Conservation (phyloP, 2,888 invertebrate species). For the Epiblema foenella region DNA sequence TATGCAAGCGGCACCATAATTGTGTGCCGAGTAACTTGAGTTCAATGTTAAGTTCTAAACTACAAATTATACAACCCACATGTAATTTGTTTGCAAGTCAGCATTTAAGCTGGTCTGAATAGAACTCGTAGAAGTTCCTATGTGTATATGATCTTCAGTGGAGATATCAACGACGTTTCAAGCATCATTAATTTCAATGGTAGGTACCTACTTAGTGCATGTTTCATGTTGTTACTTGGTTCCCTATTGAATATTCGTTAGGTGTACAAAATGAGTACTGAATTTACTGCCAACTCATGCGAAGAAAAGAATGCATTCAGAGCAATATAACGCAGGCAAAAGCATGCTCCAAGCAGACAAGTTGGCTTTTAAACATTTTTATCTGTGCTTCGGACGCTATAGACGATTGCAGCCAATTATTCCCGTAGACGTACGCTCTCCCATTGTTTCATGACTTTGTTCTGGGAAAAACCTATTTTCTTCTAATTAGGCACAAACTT, state of each 20-base stretch:
- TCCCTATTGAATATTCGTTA: not conserved
- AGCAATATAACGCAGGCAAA: conserved; percentile 30
- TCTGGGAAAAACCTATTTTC: conserved; percentile 28
- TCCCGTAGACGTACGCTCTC: conserved; percentile 31
- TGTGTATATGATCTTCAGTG: not conserved
- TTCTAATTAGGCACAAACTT: conserved; percentile 28
- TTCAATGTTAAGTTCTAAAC: conserved; percentile 40
- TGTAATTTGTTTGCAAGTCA: conserved; percentile 34
- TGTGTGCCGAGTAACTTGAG: conserved; percentile 30
- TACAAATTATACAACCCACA: conserved; percentile 38
- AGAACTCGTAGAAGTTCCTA: not conserved
- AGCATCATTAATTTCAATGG: not conserved
- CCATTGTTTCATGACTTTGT: conserved; percentile 38
- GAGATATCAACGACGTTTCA: not conserved
- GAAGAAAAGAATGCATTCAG: conserved; percentile 34
- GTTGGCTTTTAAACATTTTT: conserved; percentile 44
- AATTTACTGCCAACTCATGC: conserved; percentile 23
- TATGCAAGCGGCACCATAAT: conserved; percentile 33
- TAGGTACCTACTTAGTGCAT: not conserved
- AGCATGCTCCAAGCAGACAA: conserved; percentile 32
- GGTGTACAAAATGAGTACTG: conserved; percentile 8
- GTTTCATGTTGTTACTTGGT: not conserved
- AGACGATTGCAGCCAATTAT: conserved; percentile 44
- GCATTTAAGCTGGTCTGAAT: conserved; percentile 21
- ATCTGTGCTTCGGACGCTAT: conserved; percentile 35